Evolutionary conservation across 2,888 invertebrate genomes (phyloP).

Genomic region (Didymodactylos carnosus): DNA sequence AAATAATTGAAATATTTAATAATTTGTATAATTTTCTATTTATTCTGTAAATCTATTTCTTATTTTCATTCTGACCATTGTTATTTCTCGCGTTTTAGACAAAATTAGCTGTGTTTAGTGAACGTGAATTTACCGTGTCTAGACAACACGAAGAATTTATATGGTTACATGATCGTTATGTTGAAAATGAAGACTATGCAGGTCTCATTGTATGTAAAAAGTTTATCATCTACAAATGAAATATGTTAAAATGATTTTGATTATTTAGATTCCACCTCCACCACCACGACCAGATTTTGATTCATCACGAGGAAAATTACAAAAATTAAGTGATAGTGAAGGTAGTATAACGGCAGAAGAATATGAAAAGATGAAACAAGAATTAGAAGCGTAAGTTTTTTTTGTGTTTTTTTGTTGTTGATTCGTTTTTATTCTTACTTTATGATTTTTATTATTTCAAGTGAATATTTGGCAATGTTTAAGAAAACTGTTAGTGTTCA

Average conservation of each 20-base stretch:
- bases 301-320: constrained; percentile 87
- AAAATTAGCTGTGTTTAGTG: constrained; percentile 67
- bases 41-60: too few relatives aligned
- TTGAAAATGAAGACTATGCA: constrained; percentile 88
- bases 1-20: too few relatives aligned
- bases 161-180: constrained; percentile 89
- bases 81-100: constrained; percentile 48
- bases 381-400: constrained; percentile 48
- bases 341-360: constrained; percentile 96
- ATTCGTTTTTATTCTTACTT: background rate
- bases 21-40: too few relatives aligned
- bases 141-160: constrained; percentile 97
- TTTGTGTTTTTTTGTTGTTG: background rate
- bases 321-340: constrained; percentile 89
- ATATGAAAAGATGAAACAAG: constrained; percentile 97
- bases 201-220: constrained; percentile 70
- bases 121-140: constrained; percentile 80
- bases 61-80: too few relatives aligned
- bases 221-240: constrained; percentile 31
- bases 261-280: constrained; percentile 40
- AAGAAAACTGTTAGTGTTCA: constrained; percentile 99
- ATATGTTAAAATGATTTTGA: background rate
- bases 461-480: constrained; percentile 93
- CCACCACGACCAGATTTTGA: constrained; percentile 79
- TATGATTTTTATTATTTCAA: too few relatives aligned